These are phyloP conservation scores for Xanthia icteritia DNA, from an alignment of 2,888 invertebrate species.

Conservation along the genomic window DNA sequence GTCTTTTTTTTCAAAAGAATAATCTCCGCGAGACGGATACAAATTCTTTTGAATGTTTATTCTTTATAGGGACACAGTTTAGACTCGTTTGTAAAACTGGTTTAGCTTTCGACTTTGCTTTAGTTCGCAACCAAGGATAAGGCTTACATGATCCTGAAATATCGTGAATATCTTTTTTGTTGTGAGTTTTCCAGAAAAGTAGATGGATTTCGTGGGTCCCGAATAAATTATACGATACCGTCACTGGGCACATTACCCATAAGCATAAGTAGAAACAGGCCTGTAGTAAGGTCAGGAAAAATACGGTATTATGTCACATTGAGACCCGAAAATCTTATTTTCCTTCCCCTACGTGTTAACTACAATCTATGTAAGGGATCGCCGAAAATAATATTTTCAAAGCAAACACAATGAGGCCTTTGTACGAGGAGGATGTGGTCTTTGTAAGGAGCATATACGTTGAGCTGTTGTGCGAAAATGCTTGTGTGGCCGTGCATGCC, in stretches of 20 bases:
- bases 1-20: slow-evolving; percentile 50
- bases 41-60: slow-evolving; percentile 58
- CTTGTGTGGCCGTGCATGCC: slow-evolving; percentile 47
- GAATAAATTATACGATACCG: slow-evolving; percentile 43
- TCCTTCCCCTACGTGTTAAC: slow-evolving; percentile 60
- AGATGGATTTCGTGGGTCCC: slow-evolving; percentile 33
- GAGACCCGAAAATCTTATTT: slow-evolving; percentile 54
- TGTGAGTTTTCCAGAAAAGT: slow-evolving; percentile 17
- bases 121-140: slow-evolving; percentile 1
- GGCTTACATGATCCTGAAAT: slow-evolving; percentile 10
- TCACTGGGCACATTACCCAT: slow-evolving; percentile 25
- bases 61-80: slow-evolving; percentile 22
- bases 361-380: slow-evolving; percentile 64
- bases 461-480: slow-evolving; percentile 48
- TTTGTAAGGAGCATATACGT: slow-evolving; percentile 52
- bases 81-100: slow-evolving; percentile 35
- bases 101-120: slow-evolving; percentile 25
- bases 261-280: slow-evolving; percentile 34
- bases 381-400: slow-evolving; percentile 70
- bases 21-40: slow-evolving; percentile 44
- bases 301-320: slow-evolving; percentile 48
- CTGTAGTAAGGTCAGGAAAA: slow-evolving; percentile 36
- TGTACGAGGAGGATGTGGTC: slow-evolving; percentile 60
- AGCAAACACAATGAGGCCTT: slow-evolving; percentile 69
- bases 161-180: slow-evolving; percentile 21